Evolutionary conservation across 2,888 invertebrate genomes (phyloP).

Genomic region (Meandrusa payeni): DNA sequence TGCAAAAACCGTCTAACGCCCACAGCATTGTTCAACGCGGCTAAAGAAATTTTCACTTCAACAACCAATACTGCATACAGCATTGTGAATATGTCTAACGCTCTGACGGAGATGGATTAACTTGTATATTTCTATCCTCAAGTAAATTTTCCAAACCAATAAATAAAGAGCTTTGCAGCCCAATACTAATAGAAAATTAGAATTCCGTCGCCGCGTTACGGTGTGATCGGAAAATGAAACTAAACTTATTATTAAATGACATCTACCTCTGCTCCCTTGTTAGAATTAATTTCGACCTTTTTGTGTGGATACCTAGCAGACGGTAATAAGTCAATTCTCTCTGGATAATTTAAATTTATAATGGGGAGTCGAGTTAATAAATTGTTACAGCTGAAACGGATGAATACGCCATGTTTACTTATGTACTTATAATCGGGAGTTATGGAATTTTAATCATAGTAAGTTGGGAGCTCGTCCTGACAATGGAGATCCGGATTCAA

Average conservation of each 20-base stretch:
- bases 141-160: slow-evolving; percentile 1
- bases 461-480: not conserved
- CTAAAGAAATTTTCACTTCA: no score
- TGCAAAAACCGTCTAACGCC: not conserved
- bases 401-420: slow-evolving; percentile 7
- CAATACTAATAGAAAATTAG: slow-evolving; percentile 15
- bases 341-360: slow-evolving; percentile 8
- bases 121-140: slow-evolving; percentile 2
- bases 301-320: slow-evolving; percentile 3
- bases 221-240: slow-evolving; percentile 14
- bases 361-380: slow-evolving; percentile 4
- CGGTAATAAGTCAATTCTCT: slow-evolving; percentile 11
- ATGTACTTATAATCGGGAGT: not conserved
- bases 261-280: slow-evolving; percentile 8
- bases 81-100: not conserved
- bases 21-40: no score
- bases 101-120: slow-evolving; percentile 9
- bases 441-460: not conserved
- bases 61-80: not conserved
- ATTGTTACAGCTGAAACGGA: not conserved
- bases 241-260: slow-evolving; percentile 20
- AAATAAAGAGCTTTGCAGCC: slow-evolving; percentile 9
- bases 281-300: slow-evolving; percentile 13
- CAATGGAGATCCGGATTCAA: not conserved
- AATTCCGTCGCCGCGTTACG: slow-evolving; percentile 11